Percentiles rank a stretch among this genome's conserved stretches.
These are phyloP conservation scores for Trichopria drosophilae DNA, from an alignment of 2,888 invertebrate genomes.

Conservation along the genomic window DNA sequence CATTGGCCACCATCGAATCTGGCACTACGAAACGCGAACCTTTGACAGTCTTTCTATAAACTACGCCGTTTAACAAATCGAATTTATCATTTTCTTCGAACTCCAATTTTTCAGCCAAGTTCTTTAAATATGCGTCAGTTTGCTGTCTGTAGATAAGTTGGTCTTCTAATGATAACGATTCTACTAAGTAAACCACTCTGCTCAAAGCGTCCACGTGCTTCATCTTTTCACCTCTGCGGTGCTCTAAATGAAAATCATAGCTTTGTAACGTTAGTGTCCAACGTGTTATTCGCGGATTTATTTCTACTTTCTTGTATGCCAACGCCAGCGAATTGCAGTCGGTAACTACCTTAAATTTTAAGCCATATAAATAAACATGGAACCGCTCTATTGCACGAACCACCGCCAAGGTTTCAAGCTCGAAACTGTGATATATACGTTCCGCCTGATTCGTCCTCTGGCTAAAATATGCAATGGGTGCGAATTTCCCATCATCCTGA, in stretches of 20 bases:
- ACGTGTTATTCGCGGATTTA: constrained; percentile 41
- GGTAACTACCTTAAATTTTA: constrained; percentile 31
- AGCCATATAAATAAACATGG: constrained; percentile 30
- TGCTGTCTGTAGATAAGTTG: no score
- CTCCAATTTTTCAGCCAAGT: constrained; percentile 11
- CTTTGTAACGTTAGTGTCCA: constrained; percentile 40
- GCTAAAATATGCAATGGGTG: constrained; percentile 15
- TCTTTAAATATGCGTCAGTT: no score
- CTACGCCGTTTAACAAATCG: constrained; percentile 20
- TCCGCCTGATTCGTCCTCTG: constrained; percentile 25
- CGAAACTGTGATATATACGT: constrained; percentile 15
- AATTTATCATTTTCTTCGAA: constrained; percentile 13
- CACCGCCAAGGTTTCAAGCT: constrained; percentile 31
- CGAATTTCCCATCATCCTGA: no score
- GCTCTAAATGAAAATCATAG: constrained; percentile 35
- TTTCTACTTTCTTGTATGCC: constrained; percentile 41
- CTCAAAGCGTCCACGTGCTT: constrained; percentile 40
- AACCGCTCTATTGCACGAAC: constrained; percentile 29
- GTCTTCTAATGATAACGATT: no score
- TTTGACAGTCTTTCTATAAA: constrained; percentile 17
- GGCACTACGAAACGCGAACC: constrained; percentile 15
- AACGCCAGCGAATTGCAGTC: constrained; percentile 42
- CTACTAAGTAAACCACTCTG: no score
- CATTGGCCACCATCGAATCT: constrained; percentile 4
- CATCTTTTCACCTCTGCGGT: constrained; percentile 34